Evolutionary conservation across 1,140 invertebrate genomes (phyloP).

Genomic region (Papilio polyxenes): DNA sequence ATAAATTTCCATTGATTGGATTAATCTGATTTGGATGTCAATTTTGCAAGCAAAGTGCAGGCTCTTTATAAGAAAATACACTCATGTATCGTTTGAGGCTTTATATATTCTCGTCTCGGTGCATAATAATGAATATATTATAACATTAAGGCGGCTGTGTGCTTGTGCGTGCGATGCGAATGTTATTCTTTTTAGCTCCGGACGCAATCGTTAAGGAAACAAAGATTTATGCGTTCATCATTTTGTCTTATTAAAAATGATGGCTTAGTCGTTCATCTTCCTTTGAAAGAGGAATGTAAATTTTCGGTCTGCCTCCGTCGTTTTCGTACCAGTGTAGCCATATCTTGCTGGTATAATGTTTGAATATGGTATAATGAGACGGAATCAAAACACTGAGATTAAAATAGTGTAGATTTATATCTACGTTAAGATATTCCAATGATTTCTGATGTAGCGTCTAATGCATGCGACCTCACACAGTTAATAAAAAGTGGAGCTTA

Average conservation of each 20-base stretch:
- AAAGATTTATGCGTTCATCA: slow-evolving; percentile 75
- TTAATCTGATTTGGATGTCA: slow-evolving; percentile 82
- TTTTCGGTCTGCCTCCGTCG: slow-evolving; percentile 22
- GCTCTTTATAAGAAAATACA: slow-evolving; percentile 76
- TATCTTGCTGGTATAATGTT: slow-evolving; percentile 21
- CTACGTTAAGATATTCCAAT: slow-evolving; percentile 26
- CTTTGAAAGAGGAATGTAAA: slow-evolving; percentile 47
- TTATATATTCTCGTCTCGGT: slow-evolving; percentile 69
- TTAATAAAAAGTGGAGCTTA: slow-evolving; percentile 67
- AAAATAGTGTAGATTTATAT: slow-evolving; percentile 31
- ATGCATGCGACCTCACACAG: slow-evolving; percentile 59
- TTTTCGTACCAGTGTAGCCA: background rate
- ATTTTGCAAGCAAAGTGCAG: slow-evolving; percentile 76
- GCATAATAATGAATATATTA: slow-evolving; percentile 73
- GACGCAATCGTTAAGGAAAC: slow-evolving; percentile 71
- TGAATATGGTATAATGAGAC: slow-evolving; percentile 25
- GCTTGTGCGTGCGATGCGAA: slow-evolving; percentile 59
- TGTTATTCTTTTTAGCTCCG: slow-evolving; percentile 59
- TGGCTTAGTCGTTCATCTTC: slow-evolving; percentile 59
- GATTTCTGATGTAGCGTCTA: slow-evolving; percentile 38
- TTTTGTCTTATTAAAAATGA: slow-evolving; percentile 78
- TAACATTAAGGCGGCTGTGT: slow-evolving; percentile 59
- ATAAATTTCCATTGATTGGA: slow-evolving; percentile 82
- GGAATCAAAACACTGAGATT: slow-evolving; percentile 20
- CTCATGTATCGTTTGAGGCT: slow-evolving; percentile 61